These are phyloP conservation scores for Brotula barbata DNA, from an alignment of 2,797 vertebrate species.

Conservation along the genomic window DNA sequence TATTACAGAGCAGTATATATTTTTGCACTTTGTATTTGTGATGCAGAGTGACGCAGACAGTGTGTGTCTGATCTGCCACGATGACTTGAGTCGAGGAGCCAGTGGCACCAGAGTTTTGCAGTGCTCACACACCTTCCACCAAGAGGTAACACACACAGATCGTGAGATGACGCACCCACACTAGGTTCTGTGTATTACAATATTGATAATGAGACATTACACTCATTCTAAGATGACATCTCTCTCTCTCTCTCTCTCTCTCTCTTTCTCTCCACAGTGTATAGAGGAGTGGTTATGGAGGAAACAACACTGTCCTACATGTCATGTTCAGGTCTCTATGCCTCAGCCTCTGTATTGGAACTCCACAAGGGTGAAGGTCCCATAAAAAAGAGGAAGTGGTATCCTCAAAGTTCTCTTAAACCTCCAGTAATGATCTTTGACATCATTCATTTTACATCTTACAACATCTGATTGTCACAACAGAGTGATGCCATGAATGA, in stretches of 20 bases:
- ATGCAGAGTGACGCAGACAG: conserved; percentile 73
- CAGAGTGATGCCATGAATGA: too few species aligned
- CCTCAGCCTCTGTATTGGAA: conserved; percentile 69
- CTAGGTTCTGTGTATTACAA: background rate
- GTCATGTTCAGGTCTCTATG: conserved; percentile 58
- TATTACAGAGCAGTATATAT: too few species aligned
- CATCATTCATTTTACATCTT: background rate
- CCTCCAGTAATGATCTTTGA: background rate
- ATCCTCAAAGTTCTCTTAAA: background rate
- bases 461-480: too few species aligned
- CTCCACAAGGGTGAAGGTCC: conserved; percentile 69
- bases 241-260: conserved; percentile 22
- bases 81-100: conserved; percentile 58
- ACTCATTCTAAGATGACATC: background rate
- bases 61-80: conserved; percentile 74
- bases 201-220: too few species aligned
- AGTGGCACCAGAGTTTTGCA: conserved; percentile 69
- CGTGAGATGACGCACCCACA: background rate
- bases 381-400: conserved; percentile 1
- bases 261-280: conserved; percentile 54
- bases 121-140: conserved; percentile 75
- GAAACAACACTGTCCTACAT: conserved; percentile 71
- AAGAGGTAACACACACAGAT: conserved; percentile 56
- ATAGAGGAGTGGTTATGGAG: conserved; percentile 77
- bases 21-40: conserved; percentile 22